Evolutionary conservation across 2,113 vertebrate species (phyloP), one percentile per base, ranked within the genome.

Genomic region (Arizona elegans): DNA sequence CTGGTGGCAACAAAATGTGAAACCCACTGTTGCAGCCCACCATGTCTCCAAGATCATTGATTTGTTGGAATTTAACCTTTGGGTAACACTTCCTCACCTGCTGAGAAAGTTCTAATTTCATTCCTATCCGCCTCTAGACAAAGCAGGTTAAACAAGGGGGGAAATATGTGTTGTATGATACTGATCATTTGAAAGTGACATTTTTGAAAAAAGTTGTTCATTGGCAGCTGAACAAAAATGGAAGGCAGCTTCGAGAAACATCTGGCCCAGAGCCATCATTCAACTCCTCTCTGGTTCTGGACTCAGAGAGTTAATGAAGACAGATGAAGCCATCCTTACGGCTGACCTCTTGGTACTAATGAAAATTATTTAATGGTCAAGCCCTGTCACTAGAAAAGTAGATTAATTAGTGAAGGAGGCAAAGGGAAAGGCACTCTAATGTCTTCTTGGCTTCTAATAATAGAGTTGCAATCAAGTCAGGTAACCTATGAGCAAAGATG

Each of bases 281-380:
- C 90, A 94, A 62, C 86, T 47, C 75, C 55, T 95, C 88, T 90
- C 70, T 89, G 24, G 8, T 52, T 87, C 21, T 92, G 87, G 93
- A 95, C 93, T 92, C 85, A 75, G 94, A 93, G 90, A 94, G 50
- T 88, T 96, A 97, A 97, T 93, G 91, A 96, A 97, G 95, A 97
- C 19, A 89, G 96, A 97, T 95, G 85, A 91, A 86, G 89, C 92
- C 95, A 90, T 93, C 95, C 95, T 87, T 56, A 92, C 93, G 55
- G 86, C 59, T 94, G 92, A 91, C 92, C 94, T 92, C 93, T 93
- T 92, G 94, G 90, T 94, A 93, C 90, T 95, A 94, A 96, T 94
- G 90, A 95, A 96, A 93, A 94, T 94, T 95, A 95, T 92, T 96
- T 96, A 96, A 96, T 94, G 95, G 95, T 95, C 95, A 96, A 93